Conservation (phyloP, 2,113 vertebrate genomes). For the Asarcornis scutulata region DNA sequence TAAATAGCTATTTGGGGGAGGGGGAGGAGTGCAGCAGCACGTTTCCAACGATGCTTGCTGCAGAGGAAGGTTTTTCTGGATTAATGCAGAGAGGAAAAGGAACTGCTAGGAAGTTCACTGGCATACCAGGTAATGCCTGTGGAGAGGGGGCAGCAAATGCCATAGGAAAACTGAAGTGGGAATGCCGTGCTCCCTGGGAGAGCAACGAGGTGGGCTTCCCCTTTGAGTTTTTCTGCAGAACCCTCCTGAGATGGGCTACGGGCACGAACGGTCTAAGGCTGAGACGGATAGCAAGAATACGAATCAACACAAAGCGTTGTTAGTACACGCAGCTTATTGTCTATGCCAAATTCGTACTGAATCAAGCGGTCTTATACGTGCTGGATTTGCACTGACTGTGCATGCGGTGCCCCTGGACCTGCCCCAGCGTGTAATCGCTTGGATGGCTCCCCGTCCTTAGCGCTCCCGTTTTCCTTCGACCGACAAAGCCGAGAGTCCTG, state of each 20-base stretch:
- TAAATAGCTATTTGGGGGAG: conserved; percentile 55
- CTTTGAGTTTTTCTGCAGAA: background rate
- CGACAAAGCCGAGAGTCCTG: background rate
- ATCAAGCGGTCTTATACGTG: rapidly evolving
- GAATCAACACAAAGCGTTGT: background rate
- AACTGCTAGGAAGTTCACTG: background rate
- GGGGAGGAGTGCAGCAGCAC: conserved; percentile 38
- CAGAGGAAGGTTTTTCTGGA: conserved; percentile 19
- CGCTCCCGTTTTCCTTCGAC: background rate
- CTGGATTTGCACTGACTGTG: background rate
- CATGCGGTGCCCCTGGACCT: background rate
- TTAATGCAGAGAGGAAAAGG: background rate
- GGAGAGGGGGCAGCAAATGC: background rate
- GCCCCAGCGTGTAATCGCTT: background rate
- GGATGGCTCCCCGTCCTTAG: too few species aligned
- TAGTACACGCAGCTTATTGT: background rate
- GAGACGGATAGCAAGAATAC: background rate
- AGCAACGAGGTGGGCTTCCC: background rate
- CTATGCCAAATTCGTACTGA: background rate
- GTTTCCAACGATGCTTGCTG: conserved; percentile 48
- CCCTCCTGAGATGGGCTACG: background rate
- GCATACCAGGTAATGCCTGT: background rate
- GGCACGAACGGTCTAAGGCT: background rate
- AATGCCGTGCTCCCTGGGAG: background rate
- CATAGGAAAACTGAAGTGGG: background rate